Base-by-base conservation (phyloP, 2,113 vertebrate species). In the Semicossyphus pulcher region DNA sequence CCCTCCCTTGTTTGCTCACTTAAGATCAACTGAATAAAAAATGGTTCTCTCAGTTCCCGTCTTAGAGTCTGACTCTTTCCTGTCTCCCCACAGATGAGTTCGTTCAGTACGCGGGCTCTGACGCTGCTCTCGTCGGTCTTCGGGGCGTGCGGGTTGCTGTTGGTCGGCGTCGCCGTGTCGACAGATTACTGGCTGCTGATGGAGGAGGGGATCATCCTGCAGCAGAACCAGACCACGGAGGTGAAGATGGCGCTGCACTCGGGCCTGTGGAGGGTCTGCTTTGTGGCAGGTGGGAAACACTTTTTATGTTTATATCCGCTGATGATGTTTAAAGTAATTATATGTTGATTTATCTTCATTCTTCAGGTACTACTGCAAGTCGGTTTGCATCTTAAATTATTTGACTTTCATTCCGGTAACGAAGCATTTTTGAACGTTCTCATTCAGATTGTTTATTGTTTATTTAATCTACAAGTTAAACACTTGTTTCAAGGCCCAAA, bases 111-210 rank as follows among this genome's bases (percentile, higher is more conserved):
- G 20, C 91, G 94, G 4, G 95, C 96, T 4, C 91, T 97, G 80
- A 97, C 96, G 71, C 93, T 97, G 86, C 94, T 97, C 59, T 96
- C 95, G 49, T 96, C 95, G 0, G 93, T 95, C 49, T 96, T 96
- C 0, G 96, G 96, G 2, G 96, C 95, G 0, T 96, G 96, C 0
- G 95, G 96, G 7, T 72, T 97, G 81, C 91, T 96, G 29, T 81
- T 96, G 29, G 95, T 97, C 68, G 96, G 96, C 11, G 93, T 97
- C 7, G 96, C 96, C 0, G 96, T 97, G 66, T 96, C 96, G 31
- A 97, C 96, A 0, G 96, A 97, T 88, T 96, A 96, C 91, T 97
- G 96, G 96, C 93, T 97, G 41, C 93, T 96, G 88, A 95, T 97
- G 95, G 96, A 97, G 81, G 96, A 97, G 74, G 96, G 96, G 0